Evolutionary conservation across 2,888 invertebrate genomes (phyloP), one percentile per base, ranked within the genome.

Genomic region (Pilophorus perplexus): DNA sequence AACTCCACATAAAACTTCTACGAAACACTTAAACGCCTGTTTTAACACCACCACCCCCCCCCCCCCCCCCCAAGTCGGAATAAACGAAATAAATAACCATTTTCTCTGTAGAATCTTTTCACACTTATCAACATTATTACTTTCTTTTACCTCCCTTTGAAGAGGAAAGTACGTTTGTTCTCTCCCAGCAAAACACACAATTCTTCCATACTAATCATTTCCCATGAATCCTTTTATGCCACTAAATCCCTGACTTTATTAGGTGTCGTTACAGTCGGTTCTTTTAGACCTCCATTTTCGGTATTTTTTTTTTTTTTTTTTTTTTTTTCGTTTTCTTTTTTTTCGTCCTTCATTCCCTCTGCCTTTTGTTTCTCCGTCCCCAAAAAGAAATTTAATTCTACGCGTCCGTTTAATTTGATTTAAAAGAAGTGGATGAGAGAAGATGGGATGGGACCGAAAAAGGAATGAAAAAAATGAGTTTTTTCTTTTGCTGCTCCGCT

Each of bases 341-440:
- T 54, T 54, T 54, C 28, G 6, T 18, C 48, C 28, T 14, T 28
- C 25, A 4, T 23, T 23, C 25, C 5, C 25, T 14, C 25, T 25
- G 14, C 28, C 18, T 28, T 54, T 54, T 54, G 20, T 54, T 54
- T 54, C 33, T 54, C 28, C 16, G n/a, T n/a, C n/a, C 3, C 54
- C 33, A 25, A 16, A 25, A 8, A 54, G 33, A 25, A 54, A 54
- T 33, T 33, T 54, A 54, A 33, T 46, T 46, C 46, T 46, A 46
- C 46, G 14, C 46, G 46, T 46, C 46, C 46, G n/a, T 23, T 46
- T 46, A 46, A 46, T 46, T 46, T 46, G 46, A 46, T 46, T 46
- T 46, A 23, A 46, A 46, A 46, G 23, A 25, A 23, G n/a, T 23
- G 46, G 25, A 46, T 3, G 14, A 22, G 44, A 44, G 44, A 44